Percentiles rank a stretch among this genome's conserved stretches.
Evolutionary conservation across 2,888 invertebrate genomes (phyloP).

Genomic region (Apodemia hepburni): DNA sequence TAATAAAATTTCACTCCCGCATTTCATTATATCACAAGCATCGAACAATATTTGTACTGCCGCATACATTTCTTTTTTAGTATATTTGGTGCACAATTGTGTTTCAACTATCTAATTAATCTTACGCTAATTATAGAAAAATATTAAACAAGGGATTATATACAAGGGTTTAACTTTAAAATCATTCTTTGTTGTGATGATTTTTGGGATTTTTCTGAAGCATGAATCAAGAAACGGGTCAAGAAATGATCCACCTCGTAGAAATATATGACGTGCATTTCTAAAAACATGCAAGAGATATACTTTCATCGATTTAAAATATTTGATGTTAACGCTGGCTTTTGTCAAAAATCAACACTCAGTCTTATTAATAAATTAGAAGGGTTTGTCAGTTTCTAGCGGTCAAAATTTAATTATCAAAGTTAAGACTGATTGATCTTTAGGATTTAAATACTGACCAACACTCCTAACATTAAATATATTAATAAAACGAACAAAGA

Average conservation of each 20-base stretch:
- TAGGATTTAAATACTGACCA: neutral
- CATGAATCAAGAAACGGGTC: no score
- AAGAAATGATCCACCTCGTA: no score
- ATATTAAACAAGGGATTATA: constrained; percentile 37
- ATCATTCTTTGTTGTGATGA: constrained; percentile 10
- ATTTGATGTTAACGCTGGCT: neutral
- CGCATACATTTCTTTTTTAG: constrained; percentile 16
- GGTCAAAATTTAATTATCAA: neutral
- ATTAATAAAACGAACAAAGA: constrained; percentile 14
- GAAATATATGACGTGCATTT: no score
- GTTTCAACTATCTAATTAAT: constrained; percentile 27
- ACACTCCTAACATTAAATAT: neutral
- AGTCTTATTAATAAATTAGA: constrained; percentile 2
- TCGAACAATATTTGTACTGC: neutral
- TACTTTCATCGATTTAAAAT: no score
- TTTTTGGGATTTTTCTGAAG: neutral
- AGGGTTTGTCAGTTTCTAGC: neutral
- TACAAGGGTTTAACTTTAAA: constrained; percentile 30
- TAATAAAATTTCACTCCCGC: neutral
- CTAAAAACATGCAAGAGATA: no score
- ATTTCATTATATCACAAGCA: neutral
- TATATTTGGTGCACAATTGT: constrained; percentile 28
- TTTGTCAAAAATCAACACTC: neutral
- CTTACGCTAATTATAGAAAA: constrained; percentile 38
- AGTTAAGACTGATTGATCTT: neutral